phyloP scores from a whole-genome alignment of 2,888 invertebrate species.

The Rhingia rostrata region DNA sequence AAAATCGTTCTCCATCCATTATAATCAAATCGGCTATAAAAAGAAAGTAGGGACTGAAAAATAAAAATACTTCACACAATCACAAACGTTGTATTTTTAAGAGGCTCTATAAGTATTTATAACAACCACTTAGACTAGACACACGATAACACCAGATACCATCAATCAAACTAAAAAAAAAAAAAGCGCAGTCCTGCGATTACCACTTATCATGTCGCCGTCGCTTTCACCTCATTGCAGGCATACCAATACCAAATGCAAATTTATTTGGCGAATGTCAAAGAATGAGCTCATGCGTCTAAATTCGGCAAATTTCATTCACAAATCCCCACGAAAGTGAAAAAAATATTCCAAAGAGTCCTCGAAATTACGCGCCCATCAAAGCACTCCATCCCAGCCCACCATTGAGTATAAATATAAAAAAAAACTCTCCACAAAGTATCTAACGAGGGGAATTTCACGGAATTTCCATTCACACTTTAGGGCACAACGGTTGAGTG shows the following conservation, averaged over 20 bases:
- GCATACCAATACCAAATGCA: neutral
- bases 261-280: slow-evolving; percentile 25
- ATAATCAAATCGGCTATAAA: no score
- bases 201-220: neutral
- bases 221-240: neutral
- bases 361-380: neutral
- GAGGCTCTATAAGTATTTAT: no score
- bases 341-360: neutral
- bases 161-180: no score
- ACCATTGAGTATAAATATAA: slow-evolving; percentile 14
- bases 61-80: no score
- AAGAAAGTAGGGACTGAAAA: no score
- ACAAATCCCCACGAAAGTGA: slow-evolving; percentile 22
- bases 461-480: slow-evolving; percentile 41
- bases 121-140: no score
- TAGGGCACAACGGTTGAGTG: slow-evolving; percentile 32
- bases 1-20: no score
- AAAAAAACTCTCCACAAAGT: slow-evolving; percentile 22
- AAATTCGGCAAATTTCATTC: slow-evolving; percentile 1
- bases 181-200: neutral
- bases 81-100: no score
- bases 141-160: no score
- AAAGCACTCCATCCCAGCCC: slow-evolving; percentile 31
- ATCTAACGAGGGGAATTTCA: slow-evolving; percentile 44
- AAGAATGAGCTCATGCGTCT: slow-evolving; percentile 17